Evolutionary conservation across 2,888 invertebrate genomes (phyloP), one percentile per base, ranked within the genome.

Genomic region (Oligia latruncula): DNA sequence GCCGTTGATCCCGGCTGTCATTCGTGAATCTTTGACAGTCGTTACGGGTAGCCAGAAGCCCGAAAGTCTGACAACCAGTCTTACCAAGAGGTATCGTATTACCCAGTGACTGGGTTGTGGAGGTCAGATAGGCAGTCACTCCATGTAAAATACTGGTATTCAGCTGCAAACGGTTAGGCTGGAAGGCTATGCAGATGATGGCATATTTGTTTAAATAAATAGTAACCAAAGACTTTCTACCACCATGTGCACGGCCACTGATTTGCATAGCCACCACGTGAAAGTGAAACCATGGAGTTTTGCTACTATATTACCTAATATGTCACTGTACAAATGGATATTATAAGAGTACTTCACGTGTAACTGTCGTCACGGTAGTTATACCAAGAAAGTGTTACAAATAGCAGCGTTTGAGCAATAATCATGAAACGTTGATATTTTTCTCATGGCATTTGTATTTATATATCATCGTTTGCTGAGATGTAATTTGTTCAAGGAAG

Each of bases 211-310:
- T 72, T 71, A 77, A 77, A 82, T 74, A 85, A 74, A 80, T 40
- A 58, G 66, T 80, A 68, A 40, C 49, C 49, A 58, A 73, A 72
- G 9, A 81, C 87, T 87, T 87, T 87, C 87, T 87, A 87, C 65
- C 43, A n/a, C 62, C 64, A 68, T 82, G 74, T 78, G 52, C 77
- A 70, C 66, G 46, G 75, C 65, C 55, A 67, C 78, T 68, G 83
- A 85, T 87, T 87, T 85, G 81, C 85, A 87, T 87, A 87, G 71
- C 71, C 58, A 67, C 77, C 58, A 72, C 65, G 83, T 79, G 78
- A 87, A 87, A 87, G 87, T 87, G 83, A 83, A 85, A 87, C 77
- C 60, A 67, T 73, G 60, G 77, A 65, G 66, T 35, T 71, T 67
- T 79, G 74, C 66, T 84, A 46, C 52, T 74, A 52, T 58, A 72